Percentiles rank a stretch among this genome's conserved stretches.
phyloP scores from a whole-genome alignment of 2,113 vertebrate genomes.

The Phylloscopus whistleri region DNA sequence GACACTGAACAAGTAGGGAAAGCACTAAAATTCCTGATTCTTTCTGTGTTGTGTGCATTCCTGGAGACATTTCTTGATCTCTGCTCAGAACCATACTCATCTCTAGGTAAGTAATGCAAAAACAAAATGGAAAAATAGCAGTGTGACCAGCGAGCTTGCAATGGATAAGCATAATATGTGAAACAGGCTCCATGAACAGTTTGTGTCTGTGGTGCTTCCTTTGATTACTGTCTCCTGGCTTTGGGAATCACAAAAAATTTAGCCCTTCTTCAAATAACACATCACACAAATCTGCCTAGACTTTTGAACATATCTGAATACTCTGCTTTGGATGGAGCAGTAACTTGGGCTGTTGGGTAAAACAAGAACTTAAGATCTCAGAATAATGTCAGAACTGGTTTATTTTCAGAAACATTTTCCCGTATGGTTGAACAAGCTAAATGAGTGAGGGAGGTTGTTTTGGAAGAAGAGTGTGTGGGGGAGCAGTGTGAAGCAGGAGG shows the following conservation, averaged over 20 bases:
- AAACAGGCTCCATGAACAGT: background rate
- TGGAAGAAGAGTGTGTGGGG: background rate
- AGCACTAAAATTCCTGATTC: background rate
- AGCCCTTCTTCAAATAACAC: background rate
- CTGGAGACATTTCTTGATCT: background rate
- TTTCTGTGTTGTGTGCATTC: background rate
- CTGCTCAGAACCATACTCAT: background rate
- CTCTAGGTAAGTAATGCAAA: background rate
- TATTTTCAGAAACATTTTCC: slow-evolving; percentile 11
- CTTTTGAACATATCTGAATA: background rate
- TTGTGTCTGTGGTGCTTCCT: background rate
- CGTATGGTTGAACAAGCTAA: background rate
- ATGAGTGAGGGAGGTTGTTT: slow-evolving; percentile 23
- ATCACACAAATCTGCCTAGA: background rate
- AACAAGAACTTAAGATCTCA: background rate
- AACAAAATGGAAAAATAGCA: background rate
- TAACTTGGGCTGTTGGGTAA: background rate
- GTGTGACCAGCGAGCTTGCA: background rate
- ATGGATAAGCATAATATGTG: background rate
- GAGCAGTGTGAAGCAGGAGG: background rate
- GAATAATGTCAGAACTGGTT: background rate
- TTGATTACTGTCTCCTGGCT: background rate
- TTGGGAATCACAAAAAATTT: background rate
- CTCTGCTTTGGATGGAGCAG: background rate
- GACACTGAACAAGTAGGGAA: background rate